Percentiles rank a stretch among this genome's conserved stretches.
These are phyloP conservation scores for Akabosia matsudoensis DNA, from an alignment of 1,140 invertebrate species.

Conservation along the genomic window DNA sequence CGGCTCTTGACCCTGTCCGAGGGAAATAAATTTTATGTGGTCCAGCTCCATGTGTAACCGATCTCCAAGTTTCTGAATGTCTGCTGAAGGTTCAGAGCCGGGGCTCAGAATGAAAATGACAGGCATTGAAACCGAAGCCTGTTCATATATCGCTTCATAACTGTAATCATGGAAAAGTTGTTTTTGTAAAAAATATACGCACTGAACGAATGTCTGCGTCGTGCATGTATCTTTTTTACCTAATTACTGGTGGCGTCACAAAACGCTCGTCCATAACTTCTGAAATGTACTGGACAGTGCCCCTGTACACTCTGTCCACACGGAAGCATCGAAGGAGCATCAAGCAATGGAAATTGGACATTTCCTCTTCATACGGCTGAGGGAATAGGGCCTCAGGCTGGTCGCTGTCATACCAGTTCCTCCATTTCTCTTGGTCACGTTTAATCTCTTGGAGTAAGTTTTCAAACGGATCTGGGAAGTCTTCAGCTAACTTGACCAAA, in stretches of 20 bases:
- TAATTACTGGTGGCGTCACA: constrained; percentile 74
- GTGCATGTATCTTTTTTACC: too few species aligned
- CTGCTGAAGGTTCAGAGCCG: constrained; percentile 79
- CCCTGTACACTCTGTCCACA: constrained; percentile 76
- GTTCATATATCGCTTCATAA: constrained; percentile 75
- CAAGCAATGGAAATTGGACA: constrained; percentile 68
- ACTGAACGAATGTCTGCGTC: neutral
- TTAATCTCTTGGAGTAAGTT: constrained; percentile 65
- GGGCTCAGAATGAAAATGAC: constrained; percentile 84
- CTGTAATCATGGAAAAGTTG: constrained; percentile 51
- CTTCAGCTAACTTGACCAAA: constrained; percentile 64
- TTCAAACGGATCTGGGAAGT: constrained; percentile 67
- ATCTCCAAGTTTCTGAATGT: constrained; percentile 83
- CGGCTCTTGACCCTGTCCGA: constrained; percentile 86
- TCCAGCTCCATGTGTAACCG: constrained; percentile 65
- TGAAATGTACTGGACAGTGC: constrained; percentile 73
- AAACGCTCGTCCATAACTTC: constrained; percentile 78
- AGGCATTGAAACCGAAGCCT: constrained; percentile 72
- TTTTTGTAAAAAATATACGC: neutral
- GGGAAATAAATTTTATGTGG: constrained; percentile 75
- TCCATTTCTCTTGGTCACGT: constrained; percentile 62
- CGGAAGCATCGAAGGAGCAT: constrained; percentile 82
- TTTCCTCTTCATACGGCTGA: constrained; percentile 61
- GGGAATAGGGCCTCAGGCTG: constrained; percentile 71
- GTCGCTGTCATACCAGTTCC: constrained; percentile 80